Percentiles rank a stretch among this genome's conserved stretches.
Evolutionary conservation across 2,888 invertebrate genomes (phyloP).

Genomic region (Myathropa florea): DNA sequence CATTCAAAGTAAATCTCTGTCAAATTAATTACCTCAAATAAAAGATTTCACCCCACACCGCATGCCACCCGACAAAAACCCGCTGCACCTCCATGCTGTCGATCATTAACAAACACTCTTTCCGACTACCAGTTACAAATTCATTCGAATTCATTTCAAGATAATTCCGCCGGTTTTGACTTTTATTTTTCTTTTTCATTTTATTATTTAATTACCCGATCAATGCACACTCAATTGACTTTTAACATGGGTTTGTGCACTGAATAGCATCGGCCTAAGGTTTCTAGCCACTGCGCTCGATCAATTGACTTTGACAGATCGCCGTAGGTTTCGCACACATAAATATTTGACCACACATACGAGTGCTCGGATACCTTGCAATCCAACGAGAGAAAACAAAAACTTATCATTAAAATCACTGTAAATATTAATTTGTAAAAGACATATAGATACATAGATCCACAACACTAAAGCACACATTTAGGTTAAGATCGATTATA

Average conservation of each 20-base stretch:
- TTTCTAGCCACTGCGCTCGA: not conserved
- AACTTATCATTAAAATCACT: conserved; percentile 64
- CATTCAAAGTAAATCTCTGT: conserved; percentile 58
- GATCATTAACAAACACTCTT: conserved; percentile 52
- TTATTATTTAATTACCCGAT: conserved; percentile 69
- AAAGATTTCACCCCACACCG: conserved; percentile 3
- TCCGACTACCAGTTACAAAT: conserved; percentile 62
- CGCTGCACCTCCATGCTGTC: not conserved
- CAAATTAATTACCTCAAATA: conserved; percentile 64
- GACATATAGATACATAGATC: conserved; percentile 6
- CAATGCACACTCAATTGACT: conserved; percentile 69
- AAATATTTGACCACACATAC: conserved; percentile 42
- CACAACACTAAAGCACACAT: conserved; percentile 61
- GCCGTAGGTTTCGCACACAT: conserved; percentile 19
- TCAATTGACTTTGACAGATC: conserved; percentile 66
- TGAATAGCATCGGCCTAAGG: conserved; percentile 13
- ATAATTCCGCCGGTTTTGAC: conserved; percentile 28
- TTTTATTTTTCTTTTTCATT: conserved; percentile 6
- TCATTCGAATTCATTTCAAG: conserved; percentile 58
- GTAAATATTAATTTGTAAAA: conserved; percentile 58
- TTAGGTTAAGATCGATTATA: conserved; percentile 79
- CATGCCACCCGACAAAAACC: too few relatives aligned
- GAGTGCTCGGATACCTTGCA: not conserved
- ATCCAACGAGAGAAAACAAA: not conserved
- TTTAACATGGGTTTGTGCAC: conserved; percentile 43